phyloP scores from a whole-genome alignment of 1,140 invertebrate genomes.

The Papilio machaon region DNA sequence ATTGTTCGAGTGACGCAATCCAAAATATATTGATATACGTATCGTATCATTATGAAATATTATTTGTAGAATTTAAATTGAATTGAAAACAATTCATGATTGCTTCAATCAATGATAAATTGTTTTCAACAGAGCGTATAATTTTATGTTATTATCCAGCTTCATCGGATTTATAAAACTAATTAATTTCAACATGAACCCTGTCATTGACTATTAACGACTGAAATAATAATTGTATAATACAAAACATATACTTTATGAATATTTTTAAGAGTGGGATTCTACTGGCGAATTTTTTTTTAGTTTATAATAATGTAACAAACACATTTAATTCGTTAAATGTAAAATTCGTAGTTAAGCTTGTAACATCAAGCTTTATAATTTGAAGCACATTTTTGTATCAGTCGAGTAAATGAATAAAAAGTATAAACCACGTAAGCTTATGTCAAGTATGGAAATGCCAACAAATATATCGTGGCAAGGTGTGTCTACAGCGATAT shows the following conservation, averaged over 20 bases:
- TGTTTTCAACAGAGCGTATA: not conserved
- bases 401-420: not conserved
- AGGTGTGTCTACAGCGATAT: constrained; percentile 33
- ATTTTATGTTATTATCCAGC: not conserved
- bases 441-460: not conserved
- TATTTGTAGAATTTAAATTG: constrained; percentile 3
- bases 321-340: too few species aligned
- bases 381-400: not conserved
- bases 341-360: too few species aligned
- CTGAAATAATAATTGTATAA: not conserved
- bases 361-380: not conserved
- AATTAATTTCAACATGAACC: constrained; percentile 4
- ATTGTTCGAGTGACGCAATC: not conserved
- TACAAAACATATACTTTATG: not conserved
- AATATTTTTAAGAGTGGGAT: not conserved
- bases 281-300: too few species aligned
- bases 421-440: not conserved
- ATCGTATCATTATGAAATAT: not conserved
- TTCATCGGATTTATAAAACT: not conserved
- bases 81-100: not conserved
- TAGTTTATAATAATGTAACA: too few species aligned
- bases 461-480: constrained; percentile 10
- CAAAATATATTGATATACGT: not conserved
- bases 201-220: not conserved
- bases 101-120: not conserved